Conservation (phyloP, 64 coral and sea anemone genomes). For the Actinia tenebrosa region DNA sequence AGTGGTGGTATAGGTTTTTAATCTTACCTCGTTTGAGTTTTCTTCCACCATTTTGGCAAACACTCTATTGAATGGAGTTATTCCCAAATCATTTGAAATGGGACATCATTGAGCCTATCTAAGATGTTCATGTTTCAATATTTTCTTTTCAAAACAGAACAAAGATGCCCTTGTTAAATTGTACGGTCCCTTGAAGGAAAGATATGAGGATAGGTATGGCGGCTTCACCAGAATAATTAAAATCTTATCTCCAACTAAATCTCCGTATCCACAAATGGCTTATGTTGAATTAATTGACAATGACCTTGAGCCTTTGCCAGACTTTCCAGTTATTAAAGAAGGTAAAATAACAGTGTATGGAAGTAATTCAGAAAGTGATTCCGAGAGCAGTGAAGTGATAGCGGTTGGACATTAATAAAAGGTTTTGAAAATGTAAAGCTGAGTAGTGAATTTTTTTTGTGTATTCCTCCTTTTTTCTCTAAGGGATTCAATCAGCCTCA, state of each 20-base stretch:
- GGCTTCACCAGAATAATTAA: slow-evolving; percentile 74
- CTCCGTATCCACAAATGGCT: slow-evolving; percentile 82
- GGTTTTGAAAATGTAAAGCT: not conserved
- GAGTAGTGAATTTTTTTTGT: not conserved
- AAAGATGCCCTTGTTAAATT: slow-evolving; percentile 80
- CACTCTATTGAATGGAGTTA: no score
- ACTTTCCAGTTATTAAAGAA: slow-evolving; percentile 63
- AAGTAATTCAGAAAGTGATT: slow-evolving; percentile 15
- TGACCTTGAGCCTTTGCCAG: slow-evolving; percentile 72
- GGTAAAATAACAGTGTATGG: slow-evolving; percentile 66
- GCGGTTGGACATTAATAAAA: not conserved
- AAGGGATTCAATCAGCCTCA: no score
- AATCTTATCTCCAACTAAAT: slow-evolving; percentile 77
- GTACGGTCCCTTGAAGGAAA: slow-evolving; percentile 72
- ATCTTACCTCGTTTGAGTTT: no score
- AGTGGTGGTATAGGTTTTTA: no score
- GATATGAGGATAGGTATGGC: slow-evolving; percentile 88
- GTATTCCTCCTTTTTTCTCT: no score
- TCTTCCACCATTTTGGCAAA: no score
- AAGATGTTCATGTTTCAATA: no score
- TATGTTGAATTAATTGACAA: slow-evolving; percentile 87
- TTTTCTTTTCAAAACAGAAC: slow-evolving; percentile 45
- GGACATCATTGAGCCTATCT: no score
- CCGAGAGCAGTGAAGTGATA: not conserved
- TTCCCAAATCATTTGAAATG: no score